Conservation (phyloP, 1,140 invertebrate genomes). For the Dendrolimus kikuchii region DNA sequence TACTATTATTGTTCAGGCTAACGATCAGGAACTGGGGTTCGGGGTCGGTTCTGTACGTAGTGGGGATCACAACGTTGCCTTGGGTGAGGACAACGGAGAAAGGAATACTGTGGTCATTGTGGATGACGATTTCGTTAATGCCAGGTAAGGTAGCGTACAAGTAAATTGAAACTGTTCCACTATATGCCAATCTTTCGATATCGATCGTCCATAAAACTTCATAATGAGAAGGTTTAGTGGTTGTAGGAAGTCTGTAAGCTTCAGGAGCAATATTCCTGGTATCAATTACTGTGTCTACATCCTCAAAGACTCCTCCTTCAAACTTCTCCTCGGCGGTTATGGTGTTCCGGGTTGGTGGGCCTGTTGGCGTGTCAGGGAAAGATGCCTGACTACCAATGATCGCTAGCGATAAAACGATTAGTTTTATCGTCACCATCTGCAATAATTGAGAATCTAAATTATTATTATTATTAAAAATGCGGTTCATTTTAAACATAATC, state of each 20-base stretch:
- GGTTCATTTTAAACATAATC: not conserved
- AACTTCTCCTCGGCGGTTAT: constrained; percentile 48
- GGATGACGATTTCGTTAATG: constrained; percentile 74
- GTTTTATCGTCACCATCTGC: constrained; percentile 47
- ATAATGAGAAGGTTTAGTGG: constrained; percentile 75
- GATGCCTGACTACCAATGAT: constrained; percentile 18
- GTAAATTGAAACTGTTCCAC: constrained; percentile 74
- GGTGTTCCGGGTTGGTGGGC: constrained; percentile 27
- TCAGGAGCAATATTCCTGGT: constrained; percentile 3
- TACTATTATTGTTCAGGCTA: constrained; percentile 23
- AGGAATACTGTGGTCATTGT: constrained; percentile 73
- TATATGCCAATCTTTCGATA: constrained; percentile 55
- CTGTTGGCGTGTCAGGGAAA: constrained; percentile 15
- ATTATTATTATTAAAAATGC: constrained; percentile 2
- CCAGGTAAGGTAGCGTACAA: constrained; percentile 37
- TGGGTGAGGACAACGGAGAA: constrained; percentile 31
- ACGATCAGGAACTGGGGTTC: constrained; percentile 37
- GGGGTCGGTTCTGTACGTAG: constrained; percentile 6
- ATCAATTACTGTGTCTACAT: constrained; percentile 15
- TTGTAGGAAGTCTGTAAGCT: constrained; percentile 73
- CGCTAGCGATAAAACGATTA: constrained; percentile 28
- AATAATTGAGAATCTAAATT: constrained; percentile 4
- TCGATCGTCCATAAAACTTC: constrained; percentile 41
- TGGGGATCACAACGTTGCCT: constrained; percentile 19
- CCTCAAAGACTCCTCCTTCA: constrained; percentile 41